These are phyloP conservation scores for Plectropomus leopardus DNA, from an alignment of 2,113 vertebrate genomes.

Conservation along the genomic window DNA sequence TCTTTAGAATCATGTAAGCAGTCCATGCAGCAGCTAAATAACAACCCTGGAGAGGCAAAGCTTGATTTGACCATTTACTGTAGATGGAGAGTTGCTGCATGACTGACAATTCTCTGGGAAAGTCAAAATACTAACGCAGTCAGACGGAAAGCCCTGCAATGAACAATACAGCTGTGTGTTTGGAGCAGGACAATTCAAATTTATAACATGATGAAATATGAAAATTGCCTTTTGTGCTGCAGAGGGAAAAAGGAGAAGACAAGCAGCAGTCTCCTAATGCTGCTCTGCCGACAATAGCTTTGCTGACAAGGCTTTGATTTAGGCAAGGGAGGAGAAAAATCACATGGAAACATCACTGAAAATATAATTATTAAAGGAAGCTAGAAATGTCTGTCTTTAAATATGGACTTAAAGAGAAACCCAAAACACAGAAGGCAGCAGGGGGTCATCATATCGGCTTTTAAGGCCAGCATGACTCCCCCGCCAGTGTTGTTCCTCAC, in stretches of 20 bases:
- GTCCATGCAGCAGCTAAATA: constrained; percentile 49
- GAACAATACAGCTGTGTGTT: constrained; percentile 60
- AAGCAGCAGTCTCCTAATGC: constrained; percentile 29
- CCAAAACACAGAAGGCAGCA: constrained; percentile 45
- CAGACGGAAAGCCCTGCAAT: constrained; percentile 57
- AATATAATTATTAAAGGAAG: constrained; percentile 63
- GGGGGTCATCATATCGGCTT: constrained; percentile 56
- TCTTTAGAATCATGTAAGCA: constrained; percentile 58
- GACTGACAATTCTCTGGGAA: constrained; percentile 65
- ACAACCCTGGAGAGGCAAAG: constrained; percentile 54
- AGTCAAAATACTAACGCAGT: constrained; percentile 62
- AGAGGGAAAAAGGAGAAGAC: constrained; percentile 31
- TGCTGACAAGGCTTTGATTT: constrained; percentile 65
- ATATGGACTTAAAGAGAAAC: constrained; percentile 44
- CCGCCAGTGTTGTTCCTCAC: constrained; percentile 37
- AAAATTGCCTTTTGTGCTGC: constrained; percentile 72
- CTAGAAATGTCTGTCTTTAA: constrained; percentile 50
- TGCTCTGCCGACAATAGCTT: constrained; percentile 33
- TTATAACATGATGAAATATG: constrained; percentile 55
- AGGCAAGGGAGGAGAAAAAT: constrained; percentile 27
- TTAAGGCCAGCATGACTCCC: constrained; percentile 39
- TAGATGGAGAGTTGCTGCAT: constrained; percentile 57
- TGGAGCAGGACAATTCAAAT: constrained; percentile 68
- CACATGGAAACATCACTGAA: constrained; percentile 52
- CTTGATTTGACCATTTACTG: constrained; percentile 66